A percentile compares a stretch with the other conserved stretches of the same genome.
phyloP scores from a whole-genome alignment of 2,797 vertebrate species.

The Choloepus didactylus region DNA sequence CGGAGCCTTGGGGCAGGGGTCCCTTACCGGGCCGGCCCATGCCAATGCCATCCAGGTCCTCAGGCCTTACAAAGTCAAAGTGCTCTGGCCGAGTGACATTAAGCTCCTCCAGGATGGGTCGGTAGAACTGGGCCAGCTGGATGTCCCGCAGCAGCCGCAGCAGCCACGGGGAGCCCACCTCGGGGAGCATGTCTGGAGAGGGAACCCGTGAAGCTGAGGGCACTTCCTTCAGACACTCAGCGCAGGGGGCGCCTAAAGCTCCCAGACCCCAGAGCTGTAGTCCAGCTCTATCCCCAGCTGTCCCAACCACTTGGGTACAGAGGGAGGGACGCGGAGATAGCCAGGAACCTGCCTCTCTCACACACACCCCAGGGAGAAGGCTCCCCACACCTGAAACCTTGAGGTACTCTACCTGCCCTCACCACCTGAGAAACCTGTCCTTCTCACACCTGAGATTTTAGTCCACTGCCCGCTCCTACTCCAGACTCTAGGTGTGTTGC shows the following conservation, averaged over 20 bases:
- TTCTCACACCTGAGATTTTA: background rate
- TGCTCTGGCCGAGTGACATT: conserved; percentile 93
- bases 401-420: background rate
- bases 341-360: background rate
- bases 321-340: background rate
- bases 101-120: conserved; percentile 91
- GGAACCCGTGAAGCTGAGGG: background rate
- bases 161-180: conserved; percentile 92
- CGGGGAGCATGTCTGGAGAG: conserved; percentile 90
- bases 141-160: conserved; percentile 91
- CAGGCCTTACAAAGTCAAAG: conserved; percentile 93
- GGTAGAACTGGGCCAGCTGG: conserved; percentile 94
- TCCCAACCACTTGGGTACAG: background rate
- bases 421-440: background rate
- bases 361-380: background rate
- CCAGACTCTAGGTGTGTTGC: background rate
- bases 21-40: conserved; percentile 94
- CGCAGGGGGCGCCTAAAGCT: background rate
- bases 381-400: no score
- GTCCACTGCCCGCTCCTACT: background rate
- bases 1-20: background rate
- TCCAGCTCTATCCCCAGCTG: background rate
- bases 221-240: background rate
- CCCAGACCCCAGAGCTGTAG: background rate
- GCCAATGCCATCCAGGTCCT: conserved; percentile 93